A percentile compares a stretch with the other conserved stretches of the same genome.
These are phyloP conservation scores for Passer domesticus DNA, from an alignment of 2,113 vertebrate species.

Conservation along the genomic window DNA sequence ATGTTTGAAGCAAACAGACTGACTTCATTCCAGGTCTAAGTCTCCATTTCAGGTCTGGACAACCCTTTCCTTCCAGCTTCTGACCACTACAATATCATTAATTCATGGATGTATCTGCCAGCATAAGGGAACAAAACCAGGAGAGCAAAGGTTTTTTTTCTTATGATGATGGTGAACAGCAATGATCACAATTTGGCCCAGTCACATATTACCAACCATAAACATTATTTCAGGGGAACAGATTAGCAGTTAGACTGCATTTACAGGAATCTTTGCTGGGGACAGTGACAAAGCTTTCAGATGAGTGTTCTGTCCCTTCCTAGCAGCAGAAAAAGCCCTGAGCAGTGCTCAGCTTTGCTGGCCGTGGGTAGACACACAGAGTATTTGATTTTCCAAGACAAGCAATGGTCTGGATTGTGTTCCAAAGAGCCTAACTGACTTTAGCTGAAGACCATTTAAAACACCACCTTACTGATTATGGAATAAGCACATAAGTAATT, in stretches of 20 bases:
- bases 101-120: not conserved
- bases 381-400: not conserved
- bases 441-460: not conserved
- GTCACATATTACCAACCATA: not conserved
- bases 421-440: not conserved
- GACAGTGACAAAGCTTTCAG: not conserved
- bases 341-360: not conserved
- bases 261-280: not conserved
- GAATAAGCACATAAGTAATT: not conserved
- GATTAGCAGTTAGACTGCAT: not conserved
- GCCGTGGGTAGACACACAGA: no score
- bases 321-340: not conserved
- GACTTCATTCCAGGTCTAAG: not conserved
- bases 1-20: not conserved
- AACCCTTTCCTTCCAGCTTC: not conserved
- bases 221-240: not conserved
- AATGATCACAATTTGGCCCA: not conserved
- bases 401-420: not conserved
- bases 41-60: not conserved
- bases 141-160: not conserved
- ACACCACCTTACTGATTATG: not conserved
- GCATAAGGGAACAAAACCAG: not conserved
- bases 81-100: not conserved
- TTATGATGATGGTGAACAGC: not conserved
- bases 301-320: not conserved